Percentiles rank a stretch among this genome's conserved stretches.
These are phyloP conservation scores for Strigops habroptila DNA, from an alignment of 2,113 vertebrate genomes.

Conservation along the genomic window DNA sequence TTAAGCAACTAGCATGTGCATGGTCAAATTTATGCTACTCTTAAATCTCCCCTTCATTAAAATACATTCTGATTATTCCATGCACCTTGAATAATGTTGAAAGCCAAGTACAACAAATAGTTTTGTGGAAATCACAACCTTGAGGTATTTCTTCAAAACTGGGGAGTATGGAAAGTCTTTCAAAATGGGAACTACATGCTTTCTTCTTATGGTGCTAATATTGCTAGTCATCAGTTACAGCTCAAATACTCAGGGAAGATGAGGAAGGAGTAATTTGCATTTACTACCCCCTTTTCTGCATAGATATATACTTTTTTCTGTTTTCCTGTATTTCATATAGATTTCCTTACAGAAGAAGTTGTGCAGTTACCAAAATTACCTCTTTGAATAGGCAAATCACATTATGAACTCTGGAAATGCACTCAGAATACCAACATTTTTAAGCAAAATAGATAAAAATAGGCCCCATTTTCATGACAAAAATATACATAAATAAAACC, in stretches of 20 bases:
- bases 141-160: neutral
- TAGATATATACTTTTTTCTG: neutral
- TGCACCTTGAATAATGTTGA: neutral
- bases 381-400: neutral
- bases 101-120: neutral
- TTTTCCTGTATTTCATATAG: neutral
- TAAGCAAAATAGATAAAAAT: neutral
- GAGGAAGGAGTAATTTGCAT: neutral
- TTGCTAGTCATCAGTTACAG: neutral
- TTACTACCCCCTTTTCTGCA: neutral
- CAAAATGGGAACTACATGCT: neutral
- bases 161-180: neutral
- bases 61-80: neutral
- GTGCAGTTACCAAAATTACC: neutral
- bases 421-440: conserved; percentile 9
- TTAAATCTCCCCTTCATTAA: neutral
- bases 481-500: neutral
- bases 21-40: neutral
- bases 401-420: neutral
- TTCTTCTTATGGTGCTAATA: neutral
- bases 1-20: neutral
- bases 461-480: neutral
- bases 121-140: neutral
- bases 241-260: neutral
- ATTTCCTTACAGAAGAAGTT: neutral